Base-by-base conservation (phyloP, 2,797 vertebrate genomes). In the Aselliscus stoliczkanus region DNA sequence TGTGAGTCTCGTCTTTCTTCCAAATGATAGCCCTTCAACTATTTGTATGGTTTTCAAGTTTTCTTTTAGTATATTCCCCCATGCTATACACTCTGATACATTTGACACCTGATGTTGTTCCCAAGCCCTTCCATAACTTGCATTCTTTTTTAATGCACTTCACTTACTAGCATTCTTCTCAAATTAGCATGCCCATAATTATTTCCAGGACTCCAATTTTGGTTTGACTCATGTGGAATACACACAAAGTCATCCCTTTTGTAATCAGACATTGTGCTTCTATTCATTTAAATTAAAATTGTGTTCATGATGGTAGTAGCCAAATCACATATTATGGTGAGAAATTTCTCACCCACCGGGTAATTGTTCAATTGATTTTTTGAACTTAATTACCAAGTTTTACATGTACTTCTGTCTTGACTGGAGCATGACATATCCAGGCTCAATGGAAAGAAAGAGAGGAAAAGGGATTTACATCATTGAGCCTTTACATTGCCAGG, bases 331-430 rank as follows among this genome's bases (percentile, higher is more conserved):
- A 5, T 11, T 23, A 50, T 0, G 23, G 14, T 58, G 54, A 79
- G 39, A 27, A 52, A 50, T 64, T 34, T 90, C 77, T 92, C 34
- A 64, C n/a, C 62, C 72, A 34, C 15, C 37, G 37, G 88, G 4
- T 56, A 70, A 34, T 50, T 18, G 2, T 56, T 23, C 2, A 58
- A 64, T n/a, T 58, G 58, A 72, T 34, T 82, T 93, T 80, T 84
- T 94, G 65, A 95, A 86, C 50, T n/a, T 50, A 84, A n/a, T 82
- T 39, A 76, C 50, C 44, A 65, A 70, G n/a, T 39, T 88, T 92
- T 85, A 75, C 54, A 76, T 94, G 62, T 42, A 75, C 27, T 69
- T 60, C 69, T 80, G 4, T 80, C 69, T 88, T 88, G 73, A 77
- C 73, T 60, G 34, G 31, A 42, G 34, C 23, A 29, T 91, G 77